phyloP scores from a whole-genome alignment of 2,113 vertebrate species.

The Macaca mulatta region DNA sequence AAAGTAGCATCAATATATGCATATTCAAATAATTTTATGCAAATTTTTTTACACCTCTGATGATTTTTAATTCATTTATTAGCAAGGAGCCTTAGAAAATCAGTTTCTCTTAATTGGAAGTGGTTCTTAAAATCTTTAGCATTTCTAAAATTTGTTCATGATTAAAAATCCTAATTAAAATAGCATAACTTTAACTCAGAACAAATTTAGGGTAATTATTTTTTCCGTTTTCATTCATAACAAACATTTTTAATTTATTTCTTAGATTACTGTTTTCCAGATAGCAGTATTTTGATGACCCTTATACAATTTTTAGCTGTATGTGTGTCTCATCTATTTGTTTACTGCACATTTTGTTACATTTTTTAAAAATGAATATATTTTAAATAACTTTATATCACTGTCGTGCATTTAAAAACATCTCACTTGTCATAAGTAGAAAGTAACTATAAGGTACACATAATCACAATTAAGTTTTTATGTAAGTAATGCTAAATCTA shows the following conservation, averaged over 20 bases:
- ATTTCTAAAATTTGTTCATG: background rate
- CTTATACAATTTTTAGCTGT: background rate
- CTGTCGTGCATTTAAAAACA: background rate
- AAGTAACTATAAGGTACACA: background rate
- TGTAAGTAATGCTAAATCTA: background rate
- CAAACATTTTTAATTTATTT: background rate
- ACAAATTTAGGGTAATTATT: background rate
- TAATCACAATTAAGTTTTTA: conserved; percentile 38
- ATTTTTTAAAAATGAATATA: background rate
- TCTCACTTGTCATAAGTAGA: background rate
- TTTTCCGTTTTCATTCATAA: background rate
- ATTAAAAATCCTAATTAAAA: background rate
- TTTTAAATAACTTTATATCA: conserved; percentile 4
- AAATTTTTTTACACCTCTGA: background rate
- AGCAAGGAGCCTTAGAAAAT: background rate
- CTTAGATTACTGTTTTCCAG: background rate
- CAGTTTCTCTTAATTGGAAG: background rate
- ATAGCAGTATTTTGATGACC: background rate
- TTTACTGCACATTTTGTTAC: background rate
- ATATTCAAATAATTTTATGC: background rate
- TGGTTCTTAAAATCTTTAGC: background rate
- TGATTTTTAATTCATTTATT: background rate
- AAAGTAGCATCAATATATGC: background rate
- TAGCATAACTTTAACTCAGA: background rate
- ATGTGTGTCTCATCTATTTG: background rate